phyloP scores from a whole-genome alignment of 2,113 vertebrate genomes.

The Corynorhinus townsendii region DNA sequence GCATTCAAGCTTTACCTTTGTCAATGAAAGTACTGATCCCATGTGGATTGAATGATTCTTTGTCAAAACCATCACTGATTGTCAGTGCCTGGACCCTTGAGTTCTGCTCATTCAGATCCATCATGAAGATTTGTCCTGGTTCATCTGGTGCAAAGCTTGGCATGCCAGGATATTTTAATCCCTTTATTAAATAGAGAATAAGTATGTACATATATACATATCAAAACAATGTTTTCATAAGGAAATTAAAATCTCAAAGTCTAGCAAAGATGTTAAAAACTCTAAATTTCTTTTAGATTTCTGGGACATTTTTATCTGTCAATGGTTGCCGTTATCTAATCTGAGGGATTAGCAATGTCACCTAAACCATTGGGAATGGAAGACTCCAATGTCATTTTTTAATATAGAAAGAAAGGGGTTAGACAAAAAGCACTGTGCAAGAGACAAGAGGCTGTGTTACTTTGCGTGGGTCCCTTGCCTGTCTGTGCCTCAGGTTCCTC shows the following conservation, averaged over 20 bases:
- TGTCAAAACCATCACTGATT: constrained; percentile 89
- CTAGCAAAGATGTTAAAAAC: background rate
- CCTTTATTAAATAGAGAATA: constrained; percentile 75
- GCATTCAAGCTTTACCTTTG: constrained; percentile 79
- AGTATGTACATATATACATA: background rate
- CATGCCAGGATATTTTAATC: constrained; percentile 82
- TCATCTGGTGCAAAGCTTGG: constrained; percentile 76
- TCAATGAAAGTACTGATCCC: constrained; percentile 89
- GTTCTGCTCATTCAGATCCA: constrained; percentile 84
- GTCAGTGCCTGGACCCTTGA: constrained; percentile 81
- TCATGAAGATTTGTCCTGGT: constrained; percentile 85
- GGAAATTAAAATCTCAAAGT: constrained; percentile 35
- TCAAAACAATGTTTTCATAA: constrained; percentile 1
- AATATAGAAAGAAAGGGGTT: background rate
- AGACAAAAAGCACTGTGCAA: background rate
- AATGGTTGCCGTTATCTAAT: background rate
- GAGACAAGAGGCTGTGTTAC: background rate
- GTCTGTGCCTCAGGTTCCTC: background rate
- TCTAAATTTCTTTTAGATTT: background rate
- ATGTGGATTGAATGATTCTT: constrained; percentile 90
- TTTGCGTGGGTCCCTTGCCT: background rate
- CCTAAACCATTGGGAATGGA: background rate
- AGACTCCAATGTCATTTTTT: background rate
- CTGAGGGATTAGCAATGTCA: background rate
- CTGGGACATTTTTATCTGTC: background rate